Percentiles rank a stretch among this genome's conserved stretches.
phyloP scores from a whole-genome alignment of 2,797 vertebrate genomes.

The Lophura swinhoii region DNA sequence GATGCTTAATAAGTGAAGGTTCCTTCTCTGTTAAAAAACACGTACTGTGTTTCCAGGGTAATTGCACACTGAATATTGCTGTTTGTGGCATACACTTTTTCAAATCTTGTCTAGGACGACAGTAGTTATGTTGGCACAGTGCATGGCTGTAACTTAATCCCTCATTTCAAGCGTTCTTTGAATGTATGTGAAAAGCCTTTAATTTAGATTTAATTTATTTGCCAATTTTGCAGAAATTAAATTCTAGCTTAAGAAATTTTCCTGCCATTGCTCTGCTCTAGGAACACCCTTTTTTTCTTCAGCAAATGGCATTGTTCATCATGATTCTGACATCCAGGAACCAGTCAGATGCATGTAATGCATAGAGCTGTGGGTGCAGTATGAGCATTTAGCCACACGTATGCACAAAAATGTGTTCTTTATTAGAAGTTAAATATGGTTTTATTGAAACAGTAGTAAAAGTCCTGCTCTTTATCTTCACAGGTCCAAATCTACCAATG shows the following conservation, averaged over 20 bases:
- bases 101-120: not conserved
- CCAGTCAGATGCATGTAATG: not conserved
- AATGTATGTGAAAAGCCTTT: not conserved
- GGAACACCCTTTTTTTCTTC: not conserved
- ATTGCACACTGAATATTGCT: not conserved
- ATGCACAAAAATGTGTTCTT: not conserved
- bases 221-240: not conserved
- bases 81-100: not conserved
- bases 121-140: not conserved
- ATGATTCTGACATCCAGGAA: not conserved
- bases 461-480: constrained; percentile 36
- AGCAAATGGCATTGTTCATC: not conserved
- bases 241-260: not conserved
- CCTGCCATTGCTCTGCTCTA: not conserved
- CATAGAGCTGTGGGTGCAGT: not conserved
- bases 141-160: not conserved
- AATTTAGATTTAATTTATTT: not conserved
- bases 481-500: constrained; percentile 93
- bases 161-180: not conserved
- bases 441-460: not conserved
- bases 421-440: not conserved
- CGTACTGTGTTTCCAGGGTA: not conserved
- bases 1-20: not conserved
- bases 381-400: not conserved
- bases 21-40: not conserved